Conservation (phyloP, 2,797 vertebrate species). For the Sciaenops ocellatus region DNA sequence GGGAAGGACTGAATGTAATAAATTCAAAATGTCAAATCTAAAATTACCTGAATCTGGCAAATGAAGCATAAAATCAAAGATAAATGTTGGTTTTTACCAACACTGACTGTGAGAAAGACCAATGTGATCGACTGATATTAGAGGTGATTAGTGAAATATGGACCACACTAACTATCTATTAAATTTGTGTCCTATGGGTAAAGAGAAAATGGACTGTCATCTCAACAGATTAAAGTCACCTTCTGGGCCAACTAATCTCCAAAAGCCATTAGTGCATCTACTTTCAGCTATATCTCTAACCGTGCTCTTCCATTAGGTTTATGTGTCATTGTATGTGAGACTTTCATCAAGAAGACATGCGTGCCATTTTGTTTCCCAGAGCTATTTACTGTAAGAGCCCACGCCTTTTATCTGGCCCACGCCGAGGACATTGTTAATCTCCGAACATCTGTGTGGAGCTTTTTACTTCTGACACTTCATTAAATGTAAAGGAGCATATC, state of each 20-base stretch:
- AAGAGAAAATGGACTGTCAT: slow-evolving; percentile 60
- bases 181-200: slow-evolving; percentile 58
- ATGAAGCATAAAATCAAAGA: not conserved
- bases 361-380: slow-evolving; percentile 60
- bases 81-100: not conserved
- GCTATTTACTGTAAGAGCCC: slow-evolving; percentile 48
- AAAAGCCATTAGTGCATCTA: slow-evolving; percentile 69
- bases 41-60: not conserved
- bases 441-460: slow-evolving; percentile 36
- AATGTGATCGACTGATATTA: slow-evolving; percentile 30
- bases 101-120: not conserved
- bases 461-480: slow-evolving; percentile 39
- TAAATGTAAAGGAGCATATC: slow-evolving; percentile 26
- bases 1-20: not conserved
- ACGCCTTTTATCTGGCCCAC: slow-evolving; percentile 45
- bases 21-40: not conserved
- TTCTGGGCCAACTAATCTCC: slow-evolving; percentile 67
- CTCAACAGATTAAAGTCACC: slow-evolving; percentile 68
- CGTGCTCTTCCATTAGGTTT: slow-evolving; percentile 62
- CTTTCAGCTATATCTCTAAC: slow-evolving; percentile 43
- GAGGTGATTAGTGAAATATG: slow-evolving; percentile 35
- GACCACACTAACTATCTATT: slow-evolving; percentile 34
- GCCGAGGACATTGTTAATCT: slow-evolving; percentile 52
- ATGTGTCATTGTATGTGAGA: slow-evolving; percentile 50
- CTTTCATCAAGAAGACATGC: slow-evolving; percentile 55